A percentile compares a stretch with the other conserved stretches of the same genome.
Conservation (phyloP, 1,140 invertebrate species). For the Bombus confusus region DNA sequence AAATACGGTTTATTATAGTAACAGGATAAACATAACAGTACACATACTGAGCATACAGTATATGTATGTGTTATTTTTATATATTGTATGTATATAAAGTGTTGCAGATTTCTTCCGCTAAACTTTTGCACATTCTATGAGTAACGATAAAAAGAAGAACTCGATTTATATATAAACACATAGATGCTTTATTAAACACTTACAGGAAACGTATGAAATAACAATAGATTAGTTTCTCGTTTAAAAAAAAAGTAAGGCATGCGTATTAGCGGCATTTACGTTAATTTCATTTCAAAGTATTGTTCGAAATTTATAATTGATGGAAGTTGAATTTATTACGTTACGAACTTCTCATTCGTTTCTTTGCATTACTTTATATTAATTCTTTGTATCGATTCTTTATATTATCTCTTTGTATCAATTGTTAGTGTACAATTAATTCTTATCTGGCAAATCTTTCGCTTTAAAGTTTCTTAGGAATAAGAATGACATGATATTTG, state of each 20-base stretch:
- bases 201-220: background rate
- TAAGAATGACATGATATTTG: too few species aligned
- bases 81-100: background rate
- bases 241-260: background rate
- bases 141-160: background rate
- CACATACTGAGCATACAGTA: too few species aligned
- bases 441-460: background rate
- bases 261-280: background rate
- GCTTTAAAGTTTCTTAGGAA: too few species aligned
- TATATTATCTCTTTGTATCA: background rate
- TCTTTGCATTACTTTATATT: background rate
- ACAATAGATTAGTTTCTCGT: background rate
- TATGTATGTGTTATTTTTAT: background rate
- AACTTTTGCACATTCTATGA: background rate
- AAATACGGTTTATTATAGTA: background rate
- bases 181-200: background rate
- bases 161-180: background rate
- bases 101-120: background rate
- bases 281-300: too few species aligned
- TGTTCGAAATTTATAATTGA: too few species aligned
- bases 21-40: background rate
- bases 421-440: background rate
- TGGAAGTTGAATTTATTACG: too few species aligned
- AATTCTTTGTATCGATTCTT: background rate
- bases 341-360: too few species aligned